Evolutionary conservation across 2,888 invertebrate genomes (phyloP).

Genomic region (Hetaerina titia): DNA sequence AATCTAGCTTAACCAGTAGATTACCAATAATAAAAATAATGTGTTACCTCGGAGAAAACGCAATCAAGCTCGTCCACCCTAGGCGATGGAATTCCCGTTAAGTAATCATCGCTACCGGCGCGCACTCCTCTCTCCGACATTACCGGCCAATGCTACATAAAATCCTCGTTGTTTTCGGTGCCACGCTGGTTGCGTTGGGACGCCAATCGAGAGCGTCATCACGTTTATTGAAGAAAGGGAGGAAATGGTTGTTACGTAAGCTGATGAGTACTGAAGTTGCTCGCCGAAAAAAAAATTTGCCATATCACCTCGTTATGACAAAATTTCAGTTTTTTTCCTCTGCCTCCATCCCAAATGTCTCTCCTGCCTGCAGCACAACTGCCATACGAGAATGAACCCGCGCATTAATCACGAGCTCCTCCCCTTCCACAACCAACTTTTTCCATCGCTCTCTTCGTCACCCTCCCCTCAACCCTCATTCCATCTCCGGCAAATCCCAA

Average conservation of each 20-base stretch:
- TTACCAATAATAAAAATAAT: too few relatives aligned
- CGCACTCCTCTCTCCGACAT: too few relatives aligned
- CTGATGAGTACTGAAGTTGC: not conserved
- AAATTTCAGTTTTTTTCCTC: not conserved
- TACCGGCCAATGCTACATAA: too few relatives aligned
- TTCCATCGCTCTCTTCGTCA: not conserved
- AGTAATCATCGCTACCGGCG: too few relatives aligned
- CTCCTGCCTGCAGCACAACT: not conserved
- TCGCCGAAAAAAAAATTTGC: not conserved
- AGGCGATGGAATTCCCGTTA: too few relatives aligned
- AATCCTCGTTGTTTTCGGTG: not conserved
- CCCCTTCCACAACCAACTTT: not conserved
- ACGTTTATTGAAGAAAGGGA: not conserved
- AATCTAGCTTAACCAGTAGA: too few relatives aligned
- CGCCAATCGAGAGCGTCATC: not conserved
- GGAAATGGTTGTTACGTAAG: not conserved
- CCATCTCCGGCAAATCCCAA: not conserved
- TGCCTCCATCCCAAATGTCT: not conserved
- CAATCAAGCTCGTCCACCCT: too few relatives aligned
- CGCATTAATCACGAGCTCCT: not conserved
- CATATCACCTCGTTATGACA: not conserved
- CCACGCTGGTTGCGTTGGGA: too few relatives aligned
- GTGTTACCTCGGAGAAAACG: too few relatives aligned
- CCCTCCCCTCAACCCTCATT: too few relatives aligned
- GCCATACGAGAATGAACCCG: not conserved